Conservation (phyloP, 2,797 vertebrate genomes). For the Streptopelia turtur region DNA sequence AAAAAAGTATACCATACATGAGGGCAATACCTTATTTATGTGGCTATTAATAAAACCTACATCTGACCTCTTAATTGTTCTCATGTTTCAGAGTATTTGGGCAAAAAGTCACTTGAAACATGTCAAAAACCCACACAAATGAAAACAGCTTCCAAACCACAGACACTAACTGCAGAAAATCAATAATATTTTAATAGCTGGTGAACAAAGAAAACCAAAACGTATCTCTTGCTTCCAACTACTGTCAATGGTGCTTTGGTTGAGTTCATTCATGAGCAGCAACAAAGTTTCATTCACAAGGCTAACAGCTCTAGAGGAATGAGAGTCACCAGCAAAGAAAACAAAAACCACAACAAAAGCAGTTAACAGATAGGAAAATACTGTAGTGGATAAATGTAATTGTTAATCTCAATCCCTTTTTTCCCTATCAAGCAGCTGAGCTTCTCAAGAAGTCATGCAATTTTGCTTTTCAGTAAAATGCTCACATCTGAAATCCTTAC, state of each 20-base stretch:
- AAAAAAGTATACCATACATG: background rate
- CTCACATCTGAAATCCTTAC: background rate
- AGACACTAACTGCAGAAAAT: background rate
- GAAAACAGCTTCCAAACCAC: background rate
- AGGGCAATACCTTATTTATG: background rate
- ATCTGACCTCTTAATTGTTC: background rate
- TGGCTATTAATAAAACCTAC: background rate
- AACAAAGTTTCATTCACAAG: conserved; percentile 22
- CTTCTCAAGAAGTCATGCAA: background rate
- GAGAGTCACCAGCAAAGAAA: background rate
- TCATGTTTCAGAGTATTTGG: background rate
- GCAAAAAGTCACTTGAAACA: background rate
- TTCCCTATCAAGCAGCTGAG: background rate
- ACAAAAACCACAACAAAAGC: background rate
- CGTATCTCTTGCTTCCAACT: background rate
- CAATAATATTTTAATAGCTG: conserved; percentile 21
- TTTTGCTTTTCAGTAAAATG: background rate
- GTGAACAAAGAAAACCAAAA: background rate
- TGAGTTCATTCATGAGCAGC: background rate
- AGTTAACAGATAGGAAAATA: background rate
- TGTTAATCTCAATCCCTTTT: background rate
- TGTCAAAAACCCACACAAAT: background rate
- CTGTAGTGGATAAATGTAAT: background rate
- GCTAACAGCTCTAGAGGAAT: background rate
- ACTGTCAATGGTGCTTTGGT: background rate